Evolutionary conservation across 2,888 invertebrate species (phyloP).

Genomic region (Cephalotes varians): DNA sequence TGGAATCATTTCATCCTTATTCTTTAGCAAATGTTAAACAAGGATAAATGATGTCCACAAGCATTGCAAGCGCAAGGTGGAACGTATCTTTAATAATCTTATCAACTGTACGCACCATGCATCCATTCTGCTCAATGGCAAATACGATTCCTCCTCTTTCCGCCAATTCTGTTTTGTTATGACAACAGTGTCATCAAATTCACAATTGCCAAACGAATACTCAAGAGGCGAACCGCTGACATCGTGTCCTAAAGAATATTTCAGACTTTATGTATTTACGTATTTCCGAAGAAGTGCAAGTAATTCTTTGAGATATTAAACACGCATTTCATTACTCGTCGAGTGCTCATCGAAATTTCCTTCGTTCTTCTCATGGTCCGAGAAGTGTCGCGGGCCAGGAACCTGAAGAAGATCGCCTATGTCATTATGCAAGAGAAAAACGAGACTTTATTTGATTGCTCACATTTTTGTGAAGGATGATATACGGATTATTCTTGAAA

Average conservation of each 20-base stretch:
- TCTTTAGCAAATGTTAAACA: neutral
- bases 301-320: neutral
- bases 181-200: slow-evolving; percentile 70
- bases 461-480: slow-evolving; percentile 66
- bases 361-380: neutral
- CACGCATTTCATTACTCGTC: neutral
- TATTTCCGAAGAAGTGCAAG: neutral
- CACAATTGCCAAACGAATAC: slow-evolving; percentile 73
- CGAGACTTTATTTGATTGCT: neutral
- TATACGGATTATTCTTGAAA: slow-evolving; percentile 52
- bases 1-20: too few relatives aligned
- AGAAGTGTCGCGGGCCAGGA: neutral
- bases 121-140: slow-evolving; percentile 69
- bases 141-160: slow-evolving; percentile 73
- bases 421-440: neutral
- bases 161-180: slow-evolving; percentile 69
- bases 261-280: neutral
- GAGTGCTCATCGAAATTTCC: neutral
- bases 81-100: neutral
- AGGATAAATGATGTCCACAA: too few relatives aligned
- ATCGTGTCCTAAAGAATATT: slow-evolving; percentile 64
- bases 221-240: slow-evolving; percentile 77
- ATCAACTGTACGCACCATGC: slow-evolving; percentile 68
- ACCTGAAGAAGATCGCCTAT: neutral
- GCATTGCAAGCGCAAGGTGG: too few relatives aligned